Evolutionary conservation across 2,113 vertebrate species (phyloP), one percentile per base, ranked within the genome.

Genomic region (Sceloporus undulatus): DNA sequence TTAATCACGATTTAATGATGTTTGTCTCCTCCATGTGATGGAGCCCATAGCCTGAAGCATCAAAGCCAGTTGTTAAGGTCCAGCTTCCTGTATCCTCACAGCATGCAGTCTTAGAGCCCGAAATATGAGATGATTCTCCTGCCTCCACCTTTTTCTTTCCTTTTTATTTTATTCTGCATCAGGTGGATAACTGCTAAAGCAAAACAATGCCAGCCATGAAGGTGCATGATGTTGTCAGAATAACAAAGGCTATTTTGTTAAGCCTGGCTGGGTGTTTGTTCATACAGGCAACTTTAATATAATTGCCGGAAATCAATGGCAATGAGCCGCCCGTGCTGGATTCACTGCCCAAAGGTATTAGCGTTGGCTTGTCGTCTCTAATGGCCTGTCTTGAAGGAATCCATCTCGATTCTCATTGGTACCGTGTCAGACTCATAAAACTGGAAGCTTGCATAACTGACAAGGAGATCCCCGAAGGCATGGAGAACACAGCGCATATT

Each of bases 391-490:
- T 93, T 90, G 85, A 94, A 93, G 86, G 91, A 92, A 93, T 91
- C 89, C 62, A 75, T 91, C 88, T 85, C 90, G 79, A 93, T 94
- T 83, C 91, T 93, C 88, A 56, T 70, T 78, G 84, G 34, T 90
- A 11, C 79, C 3, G 1, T 59, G 88, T 62, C 85, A 86, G 75
- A 91, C 86, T 87, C 91, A 92, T 95, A 93, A 95, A 93, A 91
- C 65, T 82, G 90, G 90, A 93, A 95, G 93, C 92, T 94, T 89
- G 79, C 91, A 27, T 90, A 92, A 91, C 91, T 94, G 95, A 95
- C 92, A 92, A 91, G 91, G 93, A 90, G 94, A 90, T 96, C 94
- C 94, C 92, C 2, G 19, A 94, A 95, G 94, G 94, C 95, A 92
- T 59, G 85, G 90, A 91, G 93, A 92, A 92, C 88, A 89, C n/a